Evolutionary conservation across 2,113 vertebrate genomes (phyloP).

Genomic region (Brachypteracias leptosomus): DNA sequence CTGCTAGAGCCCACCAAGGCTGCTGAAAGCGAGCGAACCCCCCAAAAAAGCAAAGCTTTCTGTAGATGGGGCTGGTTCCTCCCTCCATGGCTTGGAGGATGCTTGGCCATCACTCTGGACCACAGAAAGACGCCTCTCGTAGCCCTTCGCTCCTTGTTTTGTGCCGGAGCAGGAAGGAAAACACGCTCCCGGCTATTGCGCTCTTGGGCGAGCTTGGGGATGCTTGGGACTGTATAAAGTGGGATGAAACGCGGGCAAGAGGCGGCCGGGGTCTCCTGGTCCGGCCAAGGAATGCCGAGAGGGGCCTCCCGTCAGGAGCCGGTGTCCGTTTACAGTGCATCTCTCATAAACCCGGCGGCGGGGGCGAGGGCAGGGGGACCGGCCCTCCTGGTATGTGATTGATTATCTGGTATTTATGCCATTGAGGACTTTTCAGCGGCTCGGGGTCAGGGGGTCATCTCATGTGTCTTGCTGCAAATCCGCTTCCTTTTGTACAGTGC

Average conservation of each 20-base stretch:
- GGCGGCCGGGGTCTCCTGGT: constrained; percentile 57
- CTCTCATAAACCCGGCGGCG: constrained; percentile 79
- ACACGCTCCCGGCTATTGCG: accelerated
- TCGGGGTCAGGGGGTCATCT: constrained; percentile 92
- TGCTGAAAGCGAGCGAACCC: neutral
- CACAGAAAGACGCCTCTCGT: neutral
- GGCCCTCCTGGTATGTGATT: constrained; percentile 92
- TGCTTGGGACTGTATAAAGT: neutral
- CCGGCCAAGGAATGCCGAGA: constrained; percentile 80
- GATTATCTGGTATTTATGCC: constrained; percentile 95
- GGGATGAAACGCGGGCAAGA: constrained; percentile 53
- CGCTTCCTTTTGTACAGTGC: constrained; percentile 98
- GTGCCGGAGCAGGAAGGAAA: neutral
- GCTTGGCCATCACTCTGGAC: neutral
- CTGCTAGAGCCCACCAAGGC: neutral
- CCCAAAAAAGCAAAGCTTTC: neutral
- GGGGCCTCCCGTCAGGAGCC: constrained; percentile 73
- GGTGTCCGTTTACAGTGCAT: constrained; percentile 93
- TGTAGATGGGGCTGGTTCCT: neutral
- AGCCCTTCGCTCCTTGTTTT: neutral
- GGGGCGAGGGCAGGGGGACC: constrained; percentile 81
- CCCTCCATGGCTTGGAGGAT: neutral
- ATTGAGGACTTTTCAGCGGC: constrained; percentile 90
- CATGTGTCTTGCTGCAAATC: constrained; percentile 89
- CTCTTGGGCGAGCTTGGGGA: neutral